Evolutionary conservation across 2,888 invertebrate genomes (phyloP).

Genomic region (Drosophila helvetica): DNA sequence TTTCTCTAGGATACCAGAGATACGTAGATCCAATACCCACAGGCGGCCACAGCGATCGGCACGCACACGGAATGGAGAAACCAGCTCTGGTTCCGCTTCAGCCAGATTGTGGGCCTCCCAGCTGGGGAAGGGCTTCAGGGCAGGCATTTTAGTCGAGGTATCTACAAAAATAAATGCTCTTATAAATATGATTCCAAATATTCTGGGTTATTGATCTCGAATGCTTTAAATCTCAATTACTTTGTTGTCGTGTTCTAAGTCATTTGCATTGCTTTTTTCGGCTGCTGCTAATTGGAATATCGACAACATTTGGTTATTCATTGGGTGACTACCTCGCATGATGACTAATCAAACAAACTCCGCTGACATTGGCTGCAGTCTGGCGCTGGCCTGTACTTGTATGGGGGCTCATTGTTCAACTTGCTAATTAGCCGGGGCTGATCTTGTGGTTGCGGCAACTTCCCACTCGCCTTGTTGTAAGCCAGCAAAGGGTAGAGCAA

Average conservation of each 20-base stretch:
- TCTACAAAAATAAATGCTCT: slow-evolving; percentile 85
- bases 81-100: slow-evolving; percentile 86
- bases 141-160: slow-evolving; percentile 87
- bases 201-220: slow-evolving; percentile 20
- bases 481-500: slow-evolving; percentile 22
- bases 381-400: slow-evolving; percentile 9
- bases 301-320: slow-evolving; percentile 17
- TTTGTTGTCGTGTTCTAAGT: slow-evolving; percentile 4
- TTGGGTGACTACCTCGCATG: not conserved
- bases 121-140: slow-evolving; percentile 90
- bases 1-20: slow-evolving; percentile 86
- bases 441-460: slow-evolving; percentile 27
- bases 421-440: slow-evolving; percentile 16
- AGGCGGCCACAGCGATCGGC: slow-evolving; percentile 91
- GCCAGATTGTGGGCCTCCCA: slow-evolving; percentile 90
- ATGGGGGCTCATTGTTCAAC: slow-evolving; percentile 7
- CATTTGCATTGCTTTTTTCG: slow-evolving; percentile 33
- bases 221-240: too few species aligned
- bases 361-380: slow-evolving; percentile 6
- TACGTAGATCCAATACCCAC: slow-evolving; percentile 92
- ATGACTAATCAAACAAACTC: slow-evolving; percentile 23
- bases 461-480: slow-evolving; percentile 15
- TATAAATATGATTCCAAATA: not conserved
- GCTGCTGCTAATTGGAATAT: slow-evolving; percentile 15
- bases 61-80: slow-evolving; percentile 89